Percentiles rank a stretch among this genome's conserved stretches.
Conservation (phyloP, 2,113 vertebrate genomes). For the Morone chrysops region DNA sequence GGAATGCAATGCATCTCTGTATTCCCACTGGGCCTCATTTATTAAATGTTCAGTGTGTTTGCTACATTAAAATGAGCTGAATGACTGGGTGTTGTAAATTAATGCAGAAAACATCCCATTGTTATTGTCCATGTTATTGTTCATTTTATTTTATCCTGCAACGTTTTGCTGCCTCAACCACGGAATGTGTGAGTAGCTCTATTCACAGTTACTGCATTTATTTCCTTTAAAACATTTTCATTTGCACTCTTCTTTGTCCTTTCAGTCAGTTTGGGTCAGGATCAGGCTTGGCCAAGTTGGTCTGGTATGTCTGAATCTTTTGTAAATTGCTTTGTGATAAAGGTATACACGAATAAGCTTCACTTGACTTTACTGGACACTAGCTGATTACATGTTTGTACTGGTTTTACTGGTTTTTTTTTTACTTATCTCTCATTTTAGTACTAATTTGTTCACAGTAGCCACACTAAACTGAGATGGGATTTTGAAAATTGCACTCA, state of each 20-base stretch:
- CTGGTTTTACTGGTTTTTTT: background rate
- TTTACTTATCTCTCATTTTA: background rate
- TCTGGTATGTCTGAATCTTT: background rate
- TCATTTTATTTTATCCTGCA: constrained; percentile 9
- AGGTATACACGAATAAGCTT: background rate
- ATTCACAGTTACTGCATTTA: constrained; percentile 3
- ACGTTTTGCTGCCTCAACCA: constrained; percentile 13
- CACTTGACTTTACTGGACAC: background rate
- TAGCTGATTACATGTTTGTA: background rate
- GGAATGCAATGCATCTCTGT: constrained; percentile 15
- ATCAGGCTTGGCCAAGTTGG: background rate
- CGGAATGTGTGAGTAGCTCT: background rate
- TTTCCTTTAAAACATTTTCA: background rate
- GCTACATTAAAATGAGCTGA: constrained; percentile 53
- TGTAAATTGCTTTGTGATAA: background rate
- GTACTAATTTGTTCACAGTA: background rate
- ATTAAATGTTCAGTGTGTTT: constrained; percentile 55
- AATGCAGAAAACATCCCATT: constrained; percentile 46
- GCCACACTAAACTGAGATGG: background rate
- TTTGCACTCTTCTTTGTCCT: background rate
- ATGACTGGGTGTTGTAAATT: constrained; percentile 36
- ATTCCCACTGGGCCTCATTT: constrained; percentile 58
- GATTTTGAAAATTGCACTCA: background rate
- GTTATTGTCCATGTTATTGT: constrained; percentile 37
- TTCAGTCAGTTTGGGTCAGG: background rate